Percentiles rank a stretch among this genome's conserved stretches.
Evolutionary conservation across 1,140 invertebrate genomes (phyloP).

Genomic region (Zaprionus taronus): DNA sequence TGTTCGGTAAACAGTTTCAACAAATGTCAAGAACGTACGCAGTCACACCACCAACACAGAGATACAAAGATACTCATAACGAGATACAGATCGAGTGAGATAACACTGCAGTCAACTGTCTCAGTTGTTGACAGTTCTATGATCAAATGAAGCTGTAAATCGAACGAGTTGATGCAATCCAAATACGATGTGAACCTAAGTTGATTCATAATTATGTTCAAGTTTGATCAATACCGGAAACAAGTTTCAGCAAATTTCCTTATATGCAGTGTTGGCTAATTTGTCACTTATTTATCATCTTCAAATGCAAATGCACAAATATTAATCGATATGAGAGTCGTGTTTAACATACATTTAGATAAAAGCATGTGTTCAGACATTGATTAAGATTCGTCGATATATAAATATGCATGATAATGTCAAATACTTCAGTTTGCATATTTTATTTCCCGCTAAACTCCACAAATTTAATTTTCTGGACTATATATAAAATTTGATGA

Average conservation of each 20-base stretch:
- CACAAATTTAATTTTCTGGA: background rate
- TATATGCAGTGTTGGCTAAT: slow-evolving; percentile 9
- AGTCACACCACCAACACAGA: slow-evolving; percentile 33
- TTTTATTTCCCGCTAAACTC: background rate
- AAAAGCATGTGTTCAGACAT: background rate
- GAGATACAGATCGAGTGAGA: slow-evolving; percentile 12
- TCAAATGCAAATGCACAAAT: slow-evolving; percentile 26
- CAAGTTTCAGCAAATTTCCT: slow-evolving; percentile 24
- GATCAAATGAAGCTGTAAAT: slow-evolving; percentile 21
- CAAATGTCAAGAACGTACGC: slow-evolving; percentile 60
- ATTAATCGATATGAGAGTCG: slow-evolving; percentile 12
- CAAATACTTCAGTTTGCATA: background rate
- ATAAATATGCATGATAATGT: slow-evolving; percentile 15
- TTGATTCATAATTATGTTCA: slow-evolving; percentile 2
- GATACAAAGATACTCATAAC: slow-evolving; percentile 26
- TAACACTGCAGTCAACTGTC: slow-evolving; percentile 29
- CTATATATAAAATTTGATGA: slow-evolving; percentile 5
- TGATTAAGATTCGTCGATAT: slow-evolving; percentile 1
- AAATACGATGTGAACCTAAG: background rate
- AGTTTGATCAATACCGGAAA: slow-evolving; percentile 29
- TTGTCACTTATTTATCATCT: slow-evolving; percentile 27
- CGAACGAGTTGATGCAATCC: slow-evolving; percentile 5
- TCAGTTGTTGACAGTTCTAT: slow-evolving; percentile 25
- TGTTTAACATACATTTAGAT: slow-evolving; percentile 24
- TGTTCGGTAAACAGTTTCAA: slow-evolving; percentile 65